Evolutionary conservation across 2,888 invertebrate genomes (phyloP), one percentile per base, ranked within the genome.

Genomic region (Drosophila meridiana): DNA sequence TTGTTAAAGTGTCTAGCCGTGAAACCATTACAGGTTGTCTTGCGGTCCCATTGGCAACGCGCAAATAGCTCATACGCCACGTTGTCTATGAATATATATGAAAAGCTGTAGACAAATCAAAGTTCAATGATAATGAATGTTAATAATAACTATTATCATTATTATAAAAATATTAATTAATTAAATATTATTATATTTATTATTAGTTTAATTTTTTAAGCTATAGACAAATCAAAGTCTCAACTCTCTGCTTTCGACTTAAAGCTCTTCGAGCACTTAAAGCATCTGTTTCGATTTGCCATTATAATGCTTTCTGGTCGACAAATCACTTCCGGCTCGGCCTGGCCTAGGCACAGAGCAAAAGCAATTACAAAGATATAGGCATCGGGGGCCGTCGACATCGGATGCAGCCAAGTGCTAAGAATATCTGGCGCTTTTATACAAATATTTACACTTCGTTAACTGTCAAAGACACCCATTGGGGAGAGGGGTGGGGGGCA

Each of bases 361-460:
- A 86, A 71, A 59, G 62, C 78, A 82, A 82, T 82, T 82, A 87
- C 64, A 82, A 83, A 87, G 69, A 71, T 67, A 74, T 81, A 66
- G 40, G 42, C 6, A 1, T 6, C 11, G 47, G 20, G 60, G 72
- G 45, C 57, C 64, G 48, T 50, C 62, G 59, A 67, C 68, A 71
- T 76, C 58, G 60, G 64, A 87, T 78, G 65, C 76, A 78, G 68
- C 76, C 67, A 71, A 82, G 82, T 87, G 73, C 73, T 68, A 60
- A 68, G 78, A 52, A 78, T 84, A 82, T 87, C 73, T 64, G 63
- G 69, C 69, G 75, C 70, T 72, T 63, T 69, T 79, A 59, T 71
- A 68, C 56, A 78, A 88, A 88, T 88, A 88, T 88, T 83, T 83
- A 86, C 87, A 88, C 83, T 88, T 83, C 83, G 83, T 83, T 88